These are phyloP conservation scores for Cetonia aurata DNA, from an alignment of 2,888 invertebrate genomes.

Conservation along the genomic window DNA sequence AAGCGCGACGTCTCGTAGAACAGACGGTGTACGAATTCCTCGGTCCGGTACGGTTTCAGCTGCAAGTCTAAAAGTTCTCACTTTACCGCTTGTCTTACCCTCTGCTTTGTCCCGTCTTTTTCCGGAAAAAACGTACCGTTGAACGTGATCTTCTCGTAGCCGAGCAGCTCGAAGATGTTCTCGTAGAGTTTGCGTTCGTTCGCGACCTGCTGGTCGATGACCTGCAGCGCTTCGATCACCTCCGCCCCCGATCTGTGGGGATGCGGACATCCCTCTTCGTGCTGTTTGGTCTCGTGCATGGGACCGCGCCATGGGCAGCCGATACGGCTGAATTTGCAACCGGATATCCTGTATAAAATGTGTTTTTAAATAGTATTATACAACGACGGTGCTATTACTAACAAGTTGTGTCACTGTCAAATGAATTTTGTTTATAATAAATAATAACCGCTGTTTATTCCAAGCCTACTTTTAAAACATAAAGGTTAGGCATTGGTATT, in stretches of 20 bases:
- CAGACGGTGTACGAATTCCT: constrained; percentile 93
- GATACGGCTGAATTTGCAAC: constrained; percentile 84
- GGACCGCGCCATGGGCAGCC: constrained; percentile 96
- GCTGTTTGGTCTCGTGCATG: constrained; percentile 83
- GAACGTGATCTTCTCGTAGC: constrained; percentile 93
- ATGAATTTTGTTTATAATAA: too few species aligned
- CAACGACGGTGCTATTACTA: too few species aligned
- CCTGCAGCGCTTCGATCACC: constrained; percentile 83
- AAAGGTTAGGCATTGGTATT: too few species aligned
- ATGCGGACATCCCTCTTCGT: constrained; percentile 84
- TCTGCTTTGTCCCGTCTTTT: neutral
- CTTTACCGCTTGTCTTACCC: neutral
- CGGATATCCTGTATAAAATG: constrained; percentile 75
- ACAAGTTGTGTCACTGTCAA: too few species aligned
- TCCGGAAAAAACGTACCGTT: constrained; percentile 75
- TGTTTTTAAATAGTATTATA: too few species aligned
- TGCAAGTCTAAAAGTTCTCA: constrained; percentile 80
- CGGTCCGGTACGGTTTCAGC: constrained; percentile 94
- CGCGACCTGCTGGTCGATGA: constrained; percentile 77
- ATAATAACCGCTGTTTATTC: too few species aligned
- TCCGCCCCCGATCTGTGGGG: constrained; percentile 87
- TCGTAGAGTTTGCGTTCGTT: constrained; percentile 82
- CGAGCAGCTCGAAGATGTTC: constrained; percentile 87
- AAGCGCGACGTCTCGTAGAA: constrained; percentile 95
- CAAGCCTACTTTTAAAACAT: too few species aligned